Conservation (phyloP, 2,113 vertebrate genomes). For the Perognathus longimembris region DNA sequence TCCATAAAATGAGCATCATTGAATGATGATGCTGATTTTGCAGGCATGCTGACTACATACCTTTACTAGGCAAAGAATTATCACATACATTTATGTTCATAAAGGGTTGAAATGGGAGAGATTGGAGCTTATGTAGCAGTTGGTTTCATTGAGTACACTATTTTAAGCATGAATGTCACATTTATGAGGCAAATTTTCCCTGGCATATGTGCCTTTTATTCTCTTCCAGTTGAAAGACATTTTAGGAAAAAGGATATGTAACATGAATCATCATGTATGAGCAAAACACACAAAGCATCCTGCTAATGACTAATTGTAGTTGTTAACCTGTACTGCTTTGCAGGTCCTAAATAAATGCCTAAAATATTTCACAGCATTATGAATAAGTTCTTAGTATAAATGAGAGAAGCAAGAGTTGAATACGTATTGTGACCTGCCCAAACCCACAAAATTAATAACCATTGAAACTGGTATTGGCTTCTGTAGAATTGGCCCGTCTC, state of each 20-base stretch:
- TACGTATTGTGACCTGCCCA: background rate
- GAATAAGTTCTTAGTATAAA: background rate
- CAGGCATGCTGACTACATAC: background rate
- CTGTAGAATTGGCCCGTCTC: background rate
- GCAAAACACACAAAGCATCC: background rate
- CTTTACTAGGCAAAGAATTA: constrained; percentile 43
- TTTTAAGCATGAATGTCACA: constrained; percentile 17
- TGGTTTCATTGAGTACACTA: background rate
- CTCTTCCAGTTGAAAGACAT: background rate
- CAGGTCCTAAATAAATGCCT: background rate
- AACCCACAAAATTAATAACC: background rate
- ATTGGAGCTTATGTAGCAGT: background rate
- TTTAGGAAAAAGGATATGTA: background rate
- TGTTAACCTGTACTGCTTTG: background rate
- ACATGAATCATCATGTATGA: background rate
- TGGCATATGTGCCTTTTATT: background rate
- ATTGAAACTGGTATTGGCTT: background rate
- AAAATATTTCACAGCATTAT: background rate
- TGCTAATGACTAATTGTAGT: background rate
- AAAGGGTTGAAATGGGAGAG: background rate
- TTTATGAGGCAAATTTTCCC: constrained; percentile 2
- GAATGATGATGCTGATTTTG: constrained; percentile 34
- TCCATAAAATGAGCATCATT: background rate
- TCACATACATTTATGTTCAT: background rate
- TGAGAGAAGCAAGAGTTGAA: background rate